phyloP scores from a whole-genome alignment of 2,888 invertebrate genomes.

The Drosophila imparisetae region DNA sequence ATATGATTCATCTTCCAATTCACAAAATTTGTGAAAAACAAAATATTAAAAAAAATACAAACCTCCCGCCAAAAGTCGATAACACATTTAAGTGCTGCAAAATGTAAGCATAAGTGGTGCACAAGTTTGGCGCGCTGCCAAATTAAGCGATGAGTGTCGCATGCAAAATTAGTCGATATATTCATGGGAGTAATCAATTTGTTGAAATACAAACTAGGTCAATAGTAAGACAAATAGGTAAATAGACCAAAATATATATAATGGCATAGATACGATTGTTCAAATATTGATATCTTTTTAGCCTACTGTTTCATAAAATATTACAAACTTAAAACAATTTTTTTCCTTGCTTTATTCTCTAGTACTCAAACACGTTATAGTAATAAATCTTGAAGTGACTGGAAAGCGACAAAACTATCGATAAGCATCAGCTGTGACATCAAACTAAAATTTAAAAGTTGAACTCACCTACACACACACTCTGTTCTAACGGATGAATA shows the following conservation, averaged over 20 bases:
- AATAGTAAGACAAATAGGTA: neutral
- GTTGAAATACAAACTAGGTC: neutral
- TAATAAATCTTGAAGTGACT: neutral
- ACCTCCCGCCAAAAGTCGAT: neutral
- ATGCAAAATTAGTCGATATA: neutral
- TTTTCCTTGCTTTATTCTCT: neutral
- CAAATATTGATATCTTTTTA: neutral
- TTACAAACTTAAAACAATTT: neutral
- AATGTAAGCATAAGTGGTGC: neutral
- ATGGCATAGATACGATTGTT: neutral
- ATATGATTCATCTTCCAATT: neutral
- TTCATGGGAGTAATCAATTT: neutral
- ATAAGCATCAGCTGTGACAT: slow-evolving; percentile 36
- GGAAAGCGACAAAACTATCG: slow-evolving; percentile 27
- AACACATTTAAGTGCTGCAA: neutral
- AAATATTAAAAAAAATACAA: neutral
- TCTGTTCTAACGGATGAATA: slow-evolving; percentile 55
- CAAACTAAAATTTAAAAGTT: slow-evolving; percentile 36
- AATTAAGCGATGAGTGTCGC: neutral
- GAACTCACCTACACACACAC: slow-evolving; percentile 8
- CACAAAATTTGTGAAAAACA: neutral
- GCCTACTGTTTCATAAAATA: neutral
- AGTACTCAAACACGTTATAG: neutral
- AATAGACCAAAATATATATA: neutral
- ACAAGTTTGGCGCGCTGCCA: neutral